Evolutionary conservation across 2,888 invertebrate species (phyloP).

Genomic region (Apotomis betuletana): DNA sequence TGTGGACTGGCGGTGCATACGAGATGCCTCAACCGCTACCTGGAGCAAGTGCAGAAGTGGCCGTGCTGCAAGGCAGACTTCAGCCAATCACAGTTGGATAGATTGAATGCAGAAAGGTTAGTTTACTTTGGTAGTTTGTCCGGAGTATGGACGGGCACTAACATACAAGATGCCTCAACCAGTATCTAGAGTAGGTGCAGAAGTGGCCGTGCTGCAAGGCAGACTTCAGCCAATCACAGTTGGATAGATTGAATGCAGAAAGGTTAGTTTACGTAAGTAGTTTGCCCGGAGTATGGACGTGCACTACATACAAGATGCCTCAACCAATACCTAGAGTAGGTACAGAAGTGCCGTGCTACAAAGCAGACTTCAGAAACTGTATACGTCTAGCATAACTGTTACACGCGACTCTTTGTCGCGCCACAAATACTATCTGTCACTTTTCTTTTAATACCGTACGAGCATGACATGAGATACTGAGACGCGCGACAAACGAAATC

Average conservation of each 20-base stretch:
- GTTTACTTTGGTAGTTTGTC: constrained; percentile 52
- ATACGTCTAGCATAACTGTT: constrained; percentile 54
- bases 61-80: constrained; percentile 74
- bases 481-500: too few species aligned
- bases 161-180: constrained; percentile 69
- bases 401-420: too few species aligned
- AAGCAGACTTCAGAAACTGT: constrained; percentile 62
- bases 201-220: constrained; percentile 78
- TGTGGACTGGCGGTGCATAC: constrained; percentile 70
- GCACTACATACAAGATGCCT: constrained; percentile 72
- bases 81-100: constrained; percentile 59
- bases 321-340: constrained; percentile 63
- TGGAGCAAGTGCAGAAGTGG: constrained; percentile 71
- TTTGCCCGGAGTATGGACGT: constrained; percentile 65
- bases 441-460: too few species aligned
- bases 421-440: too few species aligned
- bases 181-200: constrained; percentile 63
- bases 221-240: constrained; percentile 60
- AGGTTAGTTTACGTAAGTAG: constrained; percentile 50
- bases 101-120: constrained; percentile 59
- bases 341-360: constrained; percentile 77
- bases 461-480: too few species aligned
- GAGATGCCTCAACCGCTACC: constrained; percentile 65
- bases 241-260: constrained; percentile 56
- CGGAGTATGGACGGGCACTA: constrained; percentile 64